Evolutionary conservation across 2,797 vertebrate species (phyloP).

Genomic region (Neosilurus mollespiculum): DNA sequence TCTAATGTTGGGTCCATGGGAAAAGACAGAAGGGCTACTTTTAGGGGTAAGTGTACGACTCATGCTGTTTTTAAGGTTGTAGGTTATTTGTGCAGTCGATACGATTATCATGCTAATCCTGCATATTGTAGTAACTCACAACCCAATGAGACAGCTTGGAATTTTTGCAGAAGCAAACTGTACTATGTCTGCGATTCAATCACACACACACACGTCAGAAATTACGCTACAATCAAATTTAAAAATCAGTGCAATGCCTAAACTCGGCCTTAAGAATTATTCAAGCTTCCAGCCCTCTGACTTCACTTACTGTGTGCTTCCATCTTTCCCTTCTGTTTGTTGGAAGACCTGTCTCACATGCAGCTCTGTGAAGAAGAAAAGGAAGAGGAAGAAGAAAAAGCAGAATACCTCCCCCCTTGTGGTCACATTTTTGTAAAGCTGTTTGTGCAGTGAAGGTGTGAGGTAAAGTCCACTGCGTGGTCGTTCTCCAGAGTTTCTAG

Average conservation of each 20-base stretch:
- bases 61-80: constrained; percentile 56
- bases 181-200: neutral
- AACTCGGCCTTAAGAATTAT: constrained; percentile 31
- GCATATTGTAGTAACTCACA: constrained; percentile 22
- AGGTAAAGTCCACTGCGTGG: constrained; percentile 34
- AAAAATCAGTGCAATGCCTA: constrained; percentile 63
- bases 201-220: neutral
- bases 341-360: constrained; percentile 38
- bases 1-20: constrained; percentile 15
- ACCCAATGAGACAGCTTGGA: constrained; percentile 18
- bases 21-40: constrained; percentile 45
- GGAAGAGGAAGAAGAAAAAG: neutral
- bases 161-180: constrained; percentile 33
- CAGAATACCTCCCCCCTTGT: neutral
- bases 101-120: constrained; percentile 33
- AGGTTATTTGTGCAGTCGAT: constrained; percentile 50
- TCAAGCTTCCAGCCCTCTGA: constrained; percentile 13
- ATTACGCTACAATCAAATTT: constrained; percentile 24
- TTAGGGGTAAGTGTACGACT: constrained; percentile 52
- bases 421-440: neutral
- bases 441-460: constrained; percentile 18
- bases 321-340: constrained; percentile 10
- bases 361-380: neutral
- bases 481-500: constrained; percentile 19
- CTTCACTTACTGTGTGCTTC: constrained; percentile 46